Conservation (phyloP, 2,888 invertebrate genomes). For the Zeuzera pyrina region DNA sequence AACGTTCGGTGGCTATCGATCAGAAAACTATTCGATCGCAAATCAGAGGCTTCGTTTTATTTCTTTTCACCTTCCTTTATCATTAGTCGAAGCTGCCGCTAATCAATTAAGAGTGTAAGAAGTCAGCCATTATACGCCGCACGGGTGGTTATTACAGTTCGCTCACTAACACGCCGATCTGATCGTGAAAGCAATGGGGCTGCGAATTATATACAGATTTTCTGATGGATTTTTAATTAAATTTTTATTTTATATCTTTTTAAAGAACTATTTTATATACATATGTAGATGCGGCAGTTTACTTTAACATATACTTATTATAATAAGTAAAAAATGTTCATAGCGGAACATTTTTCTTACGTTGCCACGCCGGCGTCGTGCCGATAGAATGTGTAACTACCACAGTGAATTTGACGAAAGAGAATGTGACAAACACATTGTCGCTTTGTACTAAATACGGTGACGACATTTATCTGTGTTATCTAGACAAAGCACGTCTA, state of each 20-base stretch:
- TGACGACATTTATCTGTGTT: conserved; percentile 69
- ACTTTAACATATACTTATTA: too few species aligned
- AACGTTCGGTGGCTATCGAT: conserved; percentile 47
- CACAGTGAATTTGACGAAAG: conserved; percentile 57
- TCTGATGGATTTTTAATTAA: conserved; percentile 63
- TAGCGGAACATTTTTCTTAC: too few species aligned
- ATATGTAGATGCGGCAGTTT: too few species aligned
- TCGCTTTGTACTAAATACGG: conserved; percentile 61
- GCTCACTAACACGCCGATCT: conserved; percentile 65
- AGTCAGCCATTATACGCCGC: conserved; percentile 68
- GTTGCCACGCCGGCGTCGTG: conserved; percentile 13
- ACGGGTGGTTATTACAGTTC: conserved; percentile 68
- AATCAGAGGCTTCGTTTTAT: conserved; percentile 64
- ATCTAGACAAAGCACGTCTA: conserved; percentile 67
- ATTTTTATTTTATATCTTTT: conserved; percentile 32
- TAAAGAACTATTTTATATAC: too few species aligned
- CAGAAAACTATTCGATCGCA: conserved; percentile 49
- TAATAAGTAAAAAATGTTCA: too few species aligned
- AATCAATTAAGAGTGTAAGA: conserved; percentile 74
- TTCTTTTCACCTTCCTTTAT: conserved; percentile 73
- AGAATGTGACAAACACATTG: conserved; percentile 60
- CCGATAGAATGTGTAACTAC: conserved; percentile 37
- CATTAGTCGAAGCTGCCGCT: conserved; percentile 71
- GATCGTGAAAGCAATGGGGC: conserved; percentile 70
- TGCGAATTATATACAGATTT: conserved; percentile 63